Evolutionary conservation across 2,113 vertebrate species (phyloP), one percentile per base, ranked within the genome.

Genomic region (Pyxicephalus adspersus): DNA sequence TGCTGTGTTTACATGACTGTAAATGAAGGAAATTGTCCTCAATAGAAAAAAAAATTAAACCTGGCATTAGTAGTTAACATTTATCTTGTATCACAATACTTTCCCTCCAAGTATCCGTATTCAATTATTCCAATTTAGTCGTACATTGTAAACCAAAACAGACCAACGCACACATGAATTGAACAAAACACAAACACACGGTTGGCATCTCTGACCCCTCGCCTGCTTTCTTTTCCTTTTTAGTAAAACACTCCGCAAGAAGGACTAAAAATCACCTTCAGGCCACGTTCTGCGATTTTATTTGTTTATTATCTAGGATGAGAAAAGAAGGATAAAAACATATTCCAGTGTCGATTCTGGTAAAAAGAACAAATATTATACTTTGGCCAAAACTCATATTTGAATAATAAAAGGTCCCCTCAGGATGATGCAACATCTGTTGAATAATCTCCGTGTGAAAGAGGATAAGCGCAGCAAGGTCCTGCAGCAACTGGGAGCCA

Each of bases 321-420:
- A 5, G 34, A 38, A 38, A 38, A 38, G 5, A 38, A 65, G 74
- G 15, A n/a, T 13, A 28, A 29, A 67, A 67, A 68, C 50, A 28
- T 61, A 68, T 65, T 80, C 61, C 60, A 86, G 82, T 84, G 80
- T 85, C 75, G 87, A 86, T 87, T 88, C 84, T 78, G 84, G 84
- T 72, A 87, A 13, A 25, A 51, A 15, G 84, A 88, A 88, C 88
- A 88, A 70, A 77, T 84, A 85, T 89, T 91, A 4, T 89, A 78
- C 83, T 65, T 84, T 83, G 68, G 76, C 81, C 71, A 73, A 84
- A 64, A 83, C 81, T 65, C 26, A 4, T 84, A 83, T 74, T 84
- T 81, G 83, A 82, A 72, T 85, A 84, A 79, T 83, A 82, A 87
- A 83, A 85, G 76, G 57, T 67, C 38, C 55, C 83, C 64, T 23